A percentile compares a stretch with the other conserved stretches of the same genome.
Evolutionary conservation across 1,140 invertebrate genomes (phyloP).

Genomic region (Caenorhabditis elegans): DNA sequence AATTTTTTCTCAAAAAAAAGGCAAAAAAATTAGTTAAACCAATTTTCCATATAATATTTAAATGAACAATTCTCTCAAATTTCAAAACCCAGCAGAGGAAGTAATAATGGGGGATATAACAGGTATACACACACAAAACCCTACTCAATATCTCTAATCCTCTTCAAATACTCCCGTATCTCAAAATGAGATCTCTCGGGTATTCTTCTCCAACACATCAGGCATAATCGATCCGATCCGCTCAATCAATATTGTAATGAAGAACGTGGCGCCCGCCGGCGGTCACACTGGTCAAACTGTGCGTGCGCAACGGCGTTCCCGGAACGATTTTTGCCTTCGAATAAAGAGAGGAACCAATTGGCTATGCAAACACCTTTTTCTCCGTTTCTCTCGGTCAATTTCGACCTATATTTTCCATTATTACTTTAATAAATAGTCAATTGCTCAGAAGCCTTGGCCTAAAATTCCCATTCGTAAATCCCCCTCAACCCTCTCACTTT

Average conservation of each 20-base stretch:
- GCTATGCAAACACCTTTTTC: slow-evolving; percentile 12
- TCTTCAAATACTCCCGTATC: slow-evolving; percentile 3
- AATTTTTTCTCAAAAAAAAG: too few species aligned
- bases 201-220: not conserved
- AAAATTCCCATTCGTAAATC: not conserved
- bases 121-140: not conserved
- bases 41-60: too few species aligned
- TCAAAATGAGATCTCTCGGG: not conserved
- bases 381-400: not conserved
- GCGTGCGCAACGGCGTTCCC: not conserved
- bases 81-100: too few species aligned
- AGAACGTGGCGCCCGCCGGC: not conserved
- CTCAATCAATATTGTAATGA: slow-evolving; percentile 32
- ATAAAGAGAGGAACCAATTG: not conserved
- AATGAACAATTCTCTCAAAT: too few species aligned
- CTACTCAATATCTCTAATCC: not conserved
- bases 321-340: not conserved
- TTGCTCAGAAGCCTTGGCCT: not conserved
- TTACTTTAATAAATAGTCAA: not conserved
- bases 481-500: too few species aligned
- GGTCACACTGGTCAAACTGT: slow-evolving; percentile 30
- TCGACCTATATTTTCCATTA: not conserved
- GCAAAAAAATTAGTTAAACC: too few species aligned
- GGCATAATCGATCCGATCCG: too few species aligned
- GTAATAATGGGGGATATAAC: too few species aligned